Evolutionary conservation across 2,888 invertebrate genomes (phyloP).

Genomic region (Drosophila neotestacea): DNA sequence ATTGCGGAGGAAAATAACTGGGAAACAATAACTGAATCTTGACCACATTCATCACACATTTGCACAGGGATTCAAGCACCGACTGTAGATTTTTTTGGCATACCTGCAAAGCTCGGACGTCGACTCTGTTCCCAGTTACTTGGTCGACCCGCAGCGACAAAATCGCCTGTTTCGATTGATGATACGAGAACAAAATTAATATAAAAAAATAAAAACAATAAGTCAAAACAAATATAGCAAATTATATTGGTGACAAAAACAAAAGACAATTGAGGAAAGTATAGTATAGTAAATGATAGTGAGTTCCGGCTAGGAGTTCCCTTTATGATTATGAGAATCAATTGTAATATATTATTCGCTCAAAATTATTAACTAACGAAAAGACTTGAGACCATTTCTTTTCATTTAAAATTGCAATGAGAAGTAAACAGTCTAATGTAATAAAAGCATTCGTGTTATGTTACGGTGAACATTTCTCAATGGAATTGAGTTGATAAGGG

Average conservation of each 20-base stretch:
- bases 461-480: too few relatives aligned
- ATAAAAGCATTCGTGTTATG: too few relatives aligned
- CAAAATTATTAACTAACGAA: neutral
- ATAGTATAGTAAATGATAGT: constrained; percentile 1
- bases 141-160: constrained; percentile 92
- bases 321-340: too few relatives aligned
- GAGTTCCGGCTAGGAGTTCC: neutral
- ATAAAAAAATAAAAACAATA: constrained; percentile 9
- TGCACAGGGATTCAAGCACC: constrained; percentile 37
- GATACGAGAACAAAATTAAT: constrained; percentile 48
- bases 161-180: constrained; percentile 80
- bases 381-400: neutral
- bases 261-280: neutral
- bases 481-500: neutral
- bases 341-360: neutral
- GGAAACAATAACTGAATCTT: constrained; percentile 19
- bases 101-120: constrained; percentile 91
- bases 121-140: constrained; percentile 93
- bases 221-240: constrained; percentile 29
- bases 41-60: constrained; percentile 32
- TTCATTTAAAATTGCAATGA: too few relatives aligned
- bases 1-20: constrained; percentile 2
- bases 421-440: too few relatives aligned
- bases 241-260: constrained; percentile 16
- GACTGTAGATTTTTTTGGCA: constrained; percentile 43